phyloP scores from a whole-genome alignment of 2,888 invertebrate species.

The Auanema freiburgensis region DNA sequence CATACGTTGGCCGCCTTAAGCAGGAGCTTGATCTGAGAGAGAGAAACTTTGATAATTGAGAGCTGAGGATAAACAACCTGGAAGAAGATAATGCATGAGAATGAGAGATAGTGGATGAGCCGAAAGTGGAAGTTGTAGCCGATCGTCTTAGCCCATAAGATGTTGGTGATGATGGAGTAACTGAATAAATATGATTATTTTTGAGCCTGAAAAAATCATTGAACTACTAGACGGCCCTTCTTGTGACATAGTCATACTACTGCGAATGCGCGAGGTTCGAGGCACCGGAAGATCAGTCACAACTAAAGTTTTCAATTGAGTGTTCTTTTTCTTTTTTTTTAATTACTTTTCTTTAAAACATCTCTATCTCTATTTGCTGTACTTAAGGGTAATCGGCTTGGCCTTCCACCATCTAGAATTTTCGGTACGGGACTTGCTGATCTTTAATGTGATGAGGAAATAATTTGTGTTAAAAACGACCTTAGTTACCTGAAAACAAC shows the following conservation, averaged over 20 bases:
- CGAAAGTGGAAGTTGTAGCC: conserved; percentile 34
- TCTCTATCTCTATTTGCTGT: conserved; percentile 33
- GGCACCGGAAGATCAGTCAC: conserved; percentile 20
- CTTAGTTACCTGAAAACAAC: conserved; percentile 39
- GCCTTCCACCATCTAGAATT: conserved; percentile 17
- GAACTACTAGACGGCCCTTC: conserved; percentile 17
- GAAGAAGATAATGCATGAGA: conserved; percentile 27
- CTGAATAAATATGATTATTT: conserved; percentile 7
- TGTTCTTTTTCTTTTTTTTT: too few relatives aligned
- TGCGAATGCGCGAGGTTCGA: conserved; percentile 19
- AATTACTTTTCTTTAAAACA: conserved; percentile 21
- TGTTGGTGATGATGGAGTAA: conserved; percentile 8
- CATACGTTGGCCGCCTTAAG: conserved; percentile 52
- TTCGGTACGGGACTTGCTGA: conserved; percentile 35
- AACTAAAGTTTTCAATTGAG: not conserved
- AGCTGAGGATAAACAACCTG: not conserved
- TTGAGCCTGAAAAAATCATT: not conserved
- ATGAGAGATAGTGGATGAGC: conserved; percentile 28
- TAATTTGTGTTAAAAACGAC: not conserved
- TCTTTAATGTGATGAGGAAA: conserved; percentile 2
- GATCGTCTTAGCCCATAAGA: conserved; percentile 22
- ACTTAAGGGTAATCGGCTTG: conserved; percentile 45
- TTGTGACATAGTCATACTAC: conserved; percentile 22
- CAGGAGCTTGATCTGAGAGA: conserved; percentile 30
- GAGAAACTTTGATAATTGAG: not conserved